These are phyloP conservation scores for Trachelus stipa DNA, from an alignment of 2,888 invertebrate species.

Conservation along the genomic window DNA sequence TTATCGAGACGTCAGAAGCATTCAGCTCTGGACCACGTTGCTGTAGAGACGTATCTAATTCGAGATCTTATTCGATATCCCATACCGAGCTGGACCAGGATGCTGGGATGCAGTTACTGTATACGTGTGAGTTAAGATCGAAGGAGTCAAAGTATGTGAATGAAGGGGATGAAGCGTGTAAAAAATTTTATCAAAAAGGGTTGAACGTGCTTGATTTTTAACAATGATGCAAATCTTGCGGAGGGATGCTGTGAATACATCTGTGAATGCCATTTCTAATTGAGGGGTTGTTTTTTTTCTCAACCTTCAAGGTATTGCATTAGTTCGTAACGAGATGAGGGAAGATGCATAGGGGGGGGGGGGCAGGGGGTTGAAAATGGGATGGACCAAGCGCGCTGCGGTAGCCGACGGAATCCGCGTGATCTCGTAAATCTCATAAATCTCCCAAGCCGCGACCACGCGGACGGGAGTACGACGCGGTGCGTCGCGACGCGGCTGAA, in stretches of 20 bases:
- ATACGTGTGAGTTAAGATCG: no score
- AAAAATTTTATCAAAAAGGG: background rate
- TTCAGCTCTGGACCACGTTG: background rate
- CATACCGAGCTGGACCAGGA: background rate
- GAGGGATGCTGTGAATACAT: background rate
- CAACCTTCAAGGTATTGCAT: background rate
- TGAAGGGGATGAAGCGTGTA: background rate
- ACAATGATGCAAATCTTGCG: background rate
- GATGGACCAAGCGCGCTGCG: background rate
- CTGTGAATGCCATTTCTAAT: background rate
- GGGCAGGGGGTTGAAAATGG: background rate
- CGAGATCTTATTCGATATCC: background rate
- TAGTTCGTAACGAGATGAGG: background rate
- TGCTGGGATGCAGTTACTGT: background rate
- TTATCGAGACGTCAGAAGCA: background rate
- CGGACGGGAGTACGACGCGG: conserved; percentile 12
- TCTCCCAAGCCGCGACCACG: background rate
- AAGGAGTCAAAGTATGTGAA: no score
- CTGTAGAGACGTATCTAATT: background rate
- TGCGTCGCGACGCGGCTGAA: conserved; percentile 20
- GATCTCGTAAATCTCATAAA: background rate
- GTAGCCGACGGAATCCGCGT: background rate
- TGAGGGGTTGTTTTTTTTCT: background rate
- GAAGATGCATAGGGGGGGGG: background rate
- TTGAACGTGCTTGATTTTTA: background rate